Percentiles rank a stretch among this genome's conserved stretches.
phyloP scores from a whole-genome alignment of 2,888 invertebrate species.

The Apotomis turbidana region DNA sequence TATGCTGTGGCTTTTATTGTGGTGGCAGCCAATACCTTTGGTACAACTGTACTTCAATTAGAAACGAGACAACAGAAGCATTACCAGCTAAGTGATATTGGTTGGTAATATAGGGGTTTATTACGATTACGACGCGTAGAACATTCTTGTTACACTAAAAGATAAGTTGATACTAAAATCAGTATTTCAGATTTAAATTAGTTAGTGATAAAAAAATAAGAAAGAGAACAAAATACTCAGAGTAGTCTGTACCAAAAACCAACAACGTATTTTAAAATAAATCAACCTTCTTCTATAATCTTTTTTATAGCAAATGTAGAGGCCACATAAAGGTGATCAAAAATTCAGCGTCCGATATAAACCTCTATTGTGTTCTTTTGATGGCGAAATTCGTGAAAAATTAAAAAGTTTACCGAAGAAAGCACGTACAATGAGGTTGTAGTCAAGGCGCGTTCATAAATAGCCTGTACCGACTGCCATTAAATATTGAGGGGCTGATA shows the following conservation, averaged over 20 bases:
- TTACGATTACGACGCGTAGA: no score
- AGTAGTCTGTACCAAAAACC: background rate
- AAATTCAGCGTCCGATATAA: conserved; percentile 30
- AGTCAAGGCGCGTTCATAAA: conserved; percentile 33
- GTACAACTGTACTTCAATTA: no score
- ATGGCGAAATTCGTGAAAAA: conserved; percentile 35
- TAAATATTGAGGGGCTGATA: conserved; percentile 31
- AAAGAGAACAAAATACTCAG: background rate
- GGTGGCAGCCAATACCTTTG: no score
- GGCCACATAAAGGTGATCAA: conserved; percentile 11
- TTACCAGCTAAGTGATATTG: no score
- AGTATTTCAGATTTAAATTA: background rate
- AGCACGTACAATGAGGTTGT: conserved; percentile 32
- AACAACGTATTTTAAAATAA: conserved; percentile 18
- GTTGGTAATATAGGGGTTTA: no score
- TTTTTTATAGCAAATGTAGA: background rate
- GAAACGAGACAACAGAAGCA: no score
- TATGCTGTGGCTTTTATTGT: background rate
- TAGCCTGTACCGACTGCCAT: conserved; percentile 25
- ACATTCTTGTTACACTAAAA: no score
- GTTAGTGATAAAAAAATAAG: conserved; percentile 12
- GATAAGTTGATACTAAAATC: no score
- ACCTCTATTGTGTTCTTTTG: conserved; percentile 33
- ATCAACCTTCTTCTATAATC: background rate
- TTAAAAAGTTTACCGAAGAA: conserved; percentile 39